A percentile compares a stretch with the other conserved stretches of the same genome.
Conservation (phyloP, 2,113 vertebrate genomes). For the Aythya baeri region DNA sequence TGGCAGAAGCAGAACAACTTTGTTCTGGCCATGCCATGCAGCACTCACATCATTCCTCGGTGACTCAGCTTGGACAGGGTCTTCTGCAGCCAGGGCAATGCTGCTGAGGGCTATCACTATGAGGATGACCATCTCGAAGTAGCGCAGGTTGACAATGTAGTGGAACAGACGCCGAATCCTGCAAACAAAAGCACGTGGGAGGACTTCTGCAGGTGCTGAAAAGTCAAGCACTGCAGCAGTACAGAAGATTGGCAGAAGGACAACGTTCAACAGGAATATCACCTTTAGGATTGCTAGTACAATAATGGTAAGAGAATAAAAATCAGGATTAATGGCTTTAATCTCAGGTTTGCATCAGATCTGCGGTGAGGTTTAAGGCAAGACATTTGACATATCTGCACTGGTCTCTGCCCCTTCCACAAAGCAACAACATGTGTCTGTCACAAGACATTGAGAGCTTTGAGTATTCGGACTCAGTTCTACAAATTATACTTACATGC, state of each 20-base stretch:
- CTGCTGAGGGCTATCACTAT: slow-evolving; percentile 96
- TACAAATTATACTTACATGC: not conserved
- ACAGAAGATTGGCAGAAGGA: fast-evolving
- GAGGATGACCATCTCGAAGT: slow-evolving; percentile 98
- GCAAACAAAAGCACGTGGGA: not conserved
- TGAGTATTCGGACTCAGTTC: not conserved
- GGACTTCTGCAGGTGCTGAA: not conserved
- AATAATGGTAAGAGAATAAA: not conserved
- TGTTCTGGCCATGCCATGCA: fast-evolving
- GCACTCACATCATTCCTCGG: slow-evolving; percentile 89
- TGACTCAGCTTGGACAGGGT: slow-evolving; percentile 90
- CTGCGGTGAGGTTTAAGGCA: not conserved
- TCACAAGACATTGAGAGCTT: not conserved
- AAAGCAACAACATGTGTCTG: not conserved
- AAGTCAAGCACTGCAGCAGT: fast-evolving
- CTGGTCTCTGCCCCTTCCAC: not conserved
- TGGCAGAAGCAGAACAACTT: not conserved
- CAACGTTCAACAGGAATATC: not conserved
- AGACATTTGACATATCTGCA: not conserved
- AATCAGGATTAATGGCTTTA: not conserved
- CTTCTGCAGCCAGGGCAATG: slow-evolving; percentile 94
- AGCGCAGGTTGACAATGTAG: slow-evolving; percentile 92
- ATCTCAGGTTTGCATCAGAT: not conserved
- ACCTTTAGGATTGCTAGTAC: not conserved
- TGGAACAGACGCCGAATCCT: slow-evolving; percentile 93